phyloP scores from a whole-genome alignment of 2,113 vertebrate genomes.

The Corapipo altera region DNA sequence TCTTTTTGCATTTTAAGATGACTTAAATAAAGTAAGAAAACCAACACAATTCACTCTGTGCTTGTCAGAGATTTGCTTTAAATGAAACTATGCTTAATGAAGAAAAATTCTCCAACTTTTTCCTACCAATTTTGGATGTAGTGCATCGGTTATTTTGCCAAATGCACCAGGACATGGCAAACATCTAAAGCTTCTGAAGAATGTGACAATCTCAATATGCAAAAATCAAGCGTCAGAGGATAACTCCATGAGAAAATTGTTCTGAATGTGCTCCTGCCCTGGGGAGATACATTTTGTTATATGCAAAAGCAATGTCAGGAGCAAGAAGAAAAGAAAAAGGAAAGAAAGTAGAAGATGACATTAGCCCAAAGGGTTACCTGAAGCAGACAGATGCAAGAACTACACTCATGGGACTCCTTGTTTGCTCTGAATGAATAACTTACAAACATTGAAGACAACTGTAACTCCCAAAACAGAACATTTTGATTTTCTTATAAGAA shows the following conservation, averaged over 20 bases:
- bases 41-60: rapidly evolving
- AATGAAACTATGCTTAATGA: background rate
- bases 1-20: background rate
- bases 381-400: background rate
- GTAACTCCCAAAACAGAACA: background rate
- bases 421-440: background rate
- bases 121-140: background rate
- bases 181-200: background rate
- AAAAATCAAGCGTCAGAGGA: background rate
- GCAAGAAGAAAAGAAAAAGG: background rate
- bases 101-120: background rate
- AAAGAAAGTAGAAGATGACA: background rate
- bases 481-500: background rate
- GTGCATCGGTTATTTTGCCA: background rate
- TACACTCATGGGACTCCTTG: background rate
- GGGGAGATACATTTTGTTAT: background rate
- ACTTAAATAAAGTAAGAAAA: background rate
- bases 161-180: background rate
- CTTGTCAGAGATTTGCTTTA: background rate
- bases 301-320: background rate
- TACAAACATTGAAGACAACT: background rate
- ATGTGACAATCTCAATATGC: background rate
- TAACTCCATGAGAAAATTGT: background rate
- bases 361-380: background rate
- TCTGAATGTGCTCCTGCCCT: background rate